A percentile compares a stretch with the other conserved stretches of the same genome.
Evolutionary conservation across 2,113 vertebrate species (phyloP).

Genomic region (Coregonus clupeaformis): DNA sequence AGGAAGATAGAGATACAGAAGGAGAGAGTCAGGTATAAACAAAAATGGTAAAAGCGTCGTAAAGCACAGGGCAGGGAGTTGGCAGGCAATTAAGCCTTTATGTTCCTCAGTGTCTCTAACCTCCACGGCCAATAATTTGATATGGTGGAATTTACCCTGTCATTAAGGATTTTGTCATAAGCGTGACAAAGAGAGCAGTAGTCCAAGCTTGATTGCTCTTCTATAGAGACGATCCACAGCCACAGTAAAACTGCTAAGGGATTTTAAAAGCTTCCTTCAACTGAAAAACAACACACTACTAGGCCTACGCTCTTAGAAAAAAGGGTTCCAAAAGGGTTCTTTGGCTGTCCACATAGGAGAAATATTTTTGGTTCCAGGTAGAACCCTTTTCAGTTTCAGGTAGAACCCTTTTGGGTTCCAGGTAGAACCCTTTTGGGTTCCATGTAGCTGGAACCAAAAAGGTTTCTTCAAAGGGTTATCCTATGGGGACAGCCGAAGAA

Average conservation of each 20-base stretch:
- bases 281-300: background rate
- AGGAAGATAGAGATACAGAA: conserved; percentile 2
- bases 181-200: conserved; percentile 25
- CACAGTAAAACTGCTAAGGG: background rate
- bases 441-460: too few species aligned
- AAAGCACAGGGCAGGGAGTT: conserved; percentile 14
- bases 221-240: background rate
- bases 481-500: too few species aligned
- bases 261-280: conserved; percentile 5
- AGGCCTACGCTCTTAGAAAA: background rate
- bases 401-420: too few species aligned
- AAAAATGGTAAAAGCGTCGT: conserved; percentile 10
- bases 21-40: conserved; percentile 15
- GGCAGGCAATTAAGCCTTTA: conserved; percentile 44
- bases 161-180: conserved; percentile 36
- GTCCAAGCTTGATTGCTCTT: conserved; percentile 19
- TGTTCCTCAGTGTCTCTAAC: conserved; percentile 25
- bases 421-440: too few species aligned
- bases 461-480: too few species aligned
- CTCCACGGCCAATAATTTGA: conserved; percentile 33
- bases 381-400: too few species aligned
- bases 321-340: too few species aligned
- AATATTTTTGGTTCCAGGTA: too few species aligned
- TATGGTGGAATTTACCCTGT: conserved; percentile 37
- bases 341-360: too few species aligned